A percentile compares a stretch with the other conserved stretches of the same genome.
Conservation (phyloP, 2,888 invertebrate genomes). For the Phengaris arion region DNA sequence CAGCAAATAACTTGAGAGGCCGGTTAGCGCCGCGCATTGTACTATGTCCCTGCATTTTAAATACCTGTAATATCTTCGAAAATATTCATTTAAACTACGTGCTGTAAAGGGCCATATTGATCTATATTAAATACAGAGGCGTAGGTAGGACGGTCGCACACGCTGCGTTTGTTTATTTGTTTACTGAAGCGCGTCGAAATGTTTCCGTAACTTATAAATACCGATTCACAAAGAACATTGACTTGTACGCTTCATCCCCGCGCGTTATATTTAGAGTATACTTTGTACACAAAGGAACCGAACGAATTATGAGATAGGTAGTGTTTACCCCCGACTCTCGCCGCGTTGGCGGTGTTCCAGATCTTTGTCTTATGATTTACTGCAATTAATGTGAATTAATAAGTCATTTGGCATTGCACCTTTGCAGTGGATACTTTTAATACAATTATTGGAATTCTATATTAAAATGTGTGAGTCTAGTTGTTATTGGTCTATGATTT, state of each 20-base stretch:
- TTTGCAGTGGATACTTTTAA: slow-evolving; percentile 23
- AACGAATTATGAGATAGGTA: slow-evolving; percentile 41
- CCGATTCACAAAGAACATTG: slow-evolving; percentile 48
- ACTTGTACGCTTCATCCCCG: slow-evolving; percentile 44
- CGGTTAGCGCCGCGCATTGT: no score
- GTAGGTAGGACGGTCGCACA: not conserved
- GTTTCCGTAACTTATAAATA: slow-evolving; percentile 37
- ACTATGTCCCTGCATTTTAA: no score
- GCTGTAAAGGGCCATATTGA: no score
- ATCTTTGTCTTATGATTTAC: slow-evolving; percentile 63
- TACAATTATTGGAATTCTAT: slow-evolving; percentile 13
- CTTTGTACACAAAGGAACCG: slow-evolving; percentile 59
- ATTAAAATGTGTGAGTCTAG: slow-evolving; percentile 20
- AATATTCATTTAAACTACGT: no score
- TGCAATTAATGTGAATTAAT: slow-evolving; percentile 40
- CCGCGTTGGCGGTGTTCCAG: slow-evolving; percentile 57
- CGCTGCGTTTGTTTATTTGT: slow-evolving; percentile 14
- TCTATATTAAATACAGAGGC: not conserved
- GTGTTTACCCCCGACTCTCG: slow-evolving; percentile 33
- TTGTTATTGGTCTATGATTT: slow-evolving; percentile 7
- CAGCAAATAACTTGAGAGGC: no score
- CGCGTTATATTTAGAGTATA: slow-evolving; percentile 49
- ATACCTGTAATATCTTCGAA: not conserved
- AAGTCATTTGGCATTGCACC: slow-evolving; percentile 33
- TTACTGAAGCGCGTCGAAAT: not conserved